These are phyloP conservation scores for Ptychobarbus kaznakovi DNA, from an alignment of 2,797 vertebrate genomes.

Conservation along the genomic window DNA sequence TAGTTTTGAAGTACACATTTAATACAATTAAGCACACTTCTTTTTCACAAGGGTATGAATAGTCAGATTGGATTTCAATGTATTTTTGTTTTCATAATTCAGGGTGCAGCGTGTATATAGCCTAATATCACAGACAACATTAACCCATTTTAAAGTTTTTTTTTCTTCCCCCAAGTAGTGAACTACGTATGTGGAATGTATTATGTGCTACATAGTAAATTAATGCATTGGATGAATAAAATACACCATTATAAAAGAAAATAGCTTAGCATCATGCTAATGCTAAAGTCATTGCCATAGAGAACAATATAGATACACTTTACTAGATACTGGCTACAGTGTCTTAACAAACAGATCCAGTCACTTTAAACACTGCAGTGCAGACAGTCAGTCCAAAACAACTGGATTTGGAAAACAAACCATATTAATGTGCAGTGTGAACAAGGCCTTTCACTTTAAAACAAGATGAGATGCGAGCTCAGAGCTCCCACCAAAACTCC, in stretches of 20 bases:
- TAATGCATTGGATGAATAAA: background rate
- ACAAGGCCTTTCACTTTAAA: conserved; percentile 31
- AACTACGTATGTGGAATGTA: background rate
- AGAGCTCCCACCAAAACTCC: background rate
- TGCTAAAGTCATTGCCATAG: background rate
- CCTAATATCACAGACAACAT: background rate
- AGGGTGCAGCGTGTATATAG: background rate
- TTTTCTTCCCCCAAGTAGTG: background rate
- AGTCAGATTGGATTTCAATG: background rate
- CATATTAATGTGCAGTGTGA: background rate
- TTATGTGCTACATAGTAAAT: background rate
- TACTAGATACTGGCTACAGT: background rate
- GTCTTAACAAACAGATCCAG: background rate
- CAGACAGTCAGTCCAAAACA: background rate
- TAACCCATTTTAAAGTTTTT: background rate
- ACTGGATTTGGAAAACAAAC: background rate
- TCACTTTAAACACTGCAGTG: background rate
- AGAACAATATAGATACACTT: too few relatives aligned
- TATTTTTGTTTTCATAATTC: background rate
- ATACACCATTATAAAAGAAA: background rate
- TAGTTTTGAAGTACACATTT: background rate
- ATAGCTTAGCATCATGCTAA: background rate
- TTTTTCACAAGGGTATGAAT: background rate
- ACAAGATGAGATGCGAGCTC: background rate
- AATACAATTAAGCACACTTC: conserved; percentile 14